A percentile compares a stretch with the other conserved stretches of the same genome.
Conservation (phyloP, 2,888 invertebrate species). For the Theodoxus fluviatilis region DNA sequence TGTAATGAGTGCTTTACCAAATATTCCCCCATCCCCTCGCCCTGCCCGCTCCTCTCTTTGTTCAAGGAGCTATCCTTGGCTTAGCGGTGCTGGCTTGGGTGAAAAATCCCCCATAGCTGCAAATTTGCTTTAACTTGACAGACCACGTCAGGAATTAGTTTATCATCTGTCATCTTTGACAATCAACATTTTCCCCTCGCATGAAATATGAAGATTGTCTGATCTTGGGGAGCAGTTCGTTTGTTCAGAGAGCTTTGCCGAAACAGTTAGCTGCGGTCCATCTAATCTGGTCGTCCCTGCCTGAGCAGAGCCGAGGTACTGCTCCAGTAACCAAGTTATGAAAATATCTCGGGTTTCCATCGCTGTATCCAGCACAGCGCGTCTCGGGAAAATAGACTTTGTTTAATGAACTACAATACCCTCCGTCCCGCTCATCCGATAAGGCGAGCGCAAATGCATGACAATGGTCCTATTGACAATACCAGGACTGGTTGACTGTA, state of each 20-base stretch:
- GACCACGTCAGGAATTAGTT: conserved; percentile 30
- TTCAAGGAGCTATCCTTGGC: background rate
- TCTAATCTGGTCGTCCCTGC: conserved; percentile 24
- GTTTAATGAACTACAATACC: conserved; percentile 29
- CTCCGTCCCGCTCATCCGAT: no score
- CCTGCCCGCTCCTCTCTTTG: no score
- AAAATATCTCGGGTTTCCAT: conserved; percentile 25
- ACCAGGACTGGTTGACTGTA: no score
- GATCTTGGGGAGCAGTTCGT: conserved; percentile 24
- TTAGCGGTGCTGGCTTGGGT: conserved; percentile 20
- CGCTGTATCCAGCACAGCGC: conserved; percentile 6
- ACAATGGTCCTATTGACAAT: no score
- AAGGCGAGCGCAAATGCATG: no score
- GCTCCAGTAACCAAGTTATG: conserved; percentile 15
- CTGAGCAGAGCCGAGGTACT: conserved; percentile 1
- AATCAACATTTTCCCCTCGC: conserved; percentile 33
- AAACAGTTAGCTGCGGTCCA: conserved; percentile 3
- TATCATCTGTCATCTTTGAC: conserved; percentile 33
- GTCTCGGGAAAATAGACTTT: conserved; percentile 29
- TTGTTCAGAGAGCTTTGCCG: conserved; percentile 23
- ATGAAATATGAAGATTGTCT: conserved; percentile 36
- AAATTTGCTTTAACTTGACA: conserved; percentile 31
- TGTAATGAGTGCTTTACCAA: no score
- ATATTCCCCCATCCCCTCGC: no score
- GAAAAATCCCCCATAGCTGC: conserved; percentile 28